These are phyloP conservation scores for Choristoneura fumiferana DNA, from an alignment of 1,140 invertebrate species.

Conservation along the genomic window DNA sequence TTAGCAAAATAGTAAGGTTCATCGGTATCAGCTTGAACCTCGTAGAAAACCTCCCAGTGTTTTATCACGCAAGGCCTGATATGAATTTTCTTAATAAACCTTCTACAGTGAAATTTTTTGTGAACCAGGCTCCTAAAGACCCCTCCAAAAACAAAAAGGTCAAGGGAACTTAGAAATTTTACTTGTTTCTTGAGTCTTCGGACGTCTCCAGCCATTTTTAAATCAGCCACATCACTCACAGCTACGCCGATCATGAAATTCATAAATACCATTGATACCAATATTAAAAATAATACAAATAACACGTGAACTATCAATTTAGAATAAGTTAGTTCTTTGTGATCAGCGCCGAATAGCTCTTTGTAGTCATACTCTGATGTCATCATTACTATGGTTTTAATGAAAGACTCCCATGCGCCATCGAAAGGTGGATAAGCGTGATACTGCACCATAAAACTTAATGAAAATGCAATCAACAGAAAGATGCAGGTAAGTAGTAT, in stretches of 20 bases:
- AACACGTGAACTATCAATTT: constrained; percentile 53
- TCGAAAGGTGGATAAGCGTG: constrained; percentile 36
- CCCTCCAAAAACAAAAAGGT: not conserved
- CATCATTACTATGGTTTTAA: constrained; percentile 68
- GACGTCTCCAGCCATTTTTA: constrained; percentile 59
- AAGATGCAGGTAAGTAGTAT: constrained; percentile 46
- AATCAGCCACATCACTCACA: constrained; percentile 76
- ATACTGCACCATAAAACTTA: constrained; percentile 57
- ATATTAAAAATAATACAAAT: constrained; percentile 75
- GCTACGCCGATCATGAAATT: constrained; percentile 78
- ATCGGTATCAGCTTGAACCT: not conserved
- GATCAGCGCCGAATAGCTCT: constrained; percentile 28
- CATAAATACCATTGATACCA: constrained; percentile 77
- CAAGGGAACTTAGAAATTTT: constrained; percentile 25
- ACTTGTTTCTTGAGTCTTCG: constrained; percentile 37
- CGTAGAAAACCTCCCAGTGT: not conserved
- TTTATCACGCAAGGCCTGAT: not conserved
- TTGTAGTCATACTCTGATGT: constrained; percentile 63
- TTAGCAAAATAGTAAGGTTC: not conserved
- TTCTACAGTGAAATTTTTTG: not conserved
- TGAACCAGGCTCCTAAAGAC: constrained; percentile 24
- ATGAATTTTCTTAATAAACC: not conserved
- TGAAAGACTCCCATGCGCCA: constrained; percentile 40
- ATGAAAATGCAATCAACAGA: constrained; percentile 59
- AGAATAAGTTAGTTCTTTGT: constrained; percentile 16